phyloP scores from a whole-genome alignment of 2,113 vertebrate genomes.

The Anarrhichthys ocellatus region DNA sequence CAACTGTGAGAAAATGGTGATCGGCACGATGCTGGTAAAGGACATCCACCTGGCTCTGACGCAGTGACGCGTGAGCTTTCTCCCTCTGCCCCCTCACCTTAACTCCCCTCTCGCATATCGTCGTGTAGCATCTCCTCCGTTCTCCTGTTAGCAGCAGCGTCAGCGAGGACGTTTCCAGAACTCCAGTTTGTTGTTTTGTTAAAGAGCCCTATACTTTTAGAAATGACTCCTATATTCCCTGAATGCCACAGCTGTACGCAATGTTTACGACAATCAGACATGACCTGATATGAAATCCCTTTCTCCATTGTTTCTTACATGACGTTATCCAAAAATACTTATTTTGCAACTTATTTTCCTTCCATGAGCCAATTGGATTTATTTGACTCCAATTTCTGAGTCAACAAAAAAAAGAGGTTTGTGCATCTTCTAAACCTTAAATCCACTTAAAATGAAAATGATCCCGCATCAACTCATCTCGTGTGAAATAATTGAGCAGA shows the following conservation, averaged over 20 bases:
- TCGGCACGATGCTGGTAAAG: constrained; percentile 97
- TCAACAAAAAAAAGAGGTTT: neutral
- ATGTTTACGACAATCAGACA: constrained; percentile 61
- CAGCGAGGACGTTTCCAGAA: constrained; percentile 37
- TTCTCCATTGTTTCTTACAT: neutral
- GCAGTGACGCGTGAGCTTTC: constrained; percentile 80
- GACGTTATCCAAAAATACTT: neutral
- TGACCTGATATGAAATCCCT: neutral
- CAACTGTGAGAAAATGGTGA: constrained; percentile 99
- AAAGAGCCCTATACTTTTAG: constrained; percentile 24
- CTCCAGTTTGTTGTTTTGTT: constrained; percentile 28
- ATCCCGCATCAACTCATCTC: neutral
- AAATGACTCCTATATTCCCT: constrained; percentile 3
- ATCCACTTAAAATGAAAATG: neutral
- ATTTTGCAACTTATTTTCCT: neutral
- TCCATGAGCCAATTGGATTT: neutral
- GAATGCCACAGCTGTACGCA: constrained; percentile 21
- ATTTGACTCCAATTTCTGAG: neutral
- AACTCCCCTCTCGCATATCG: neutral
- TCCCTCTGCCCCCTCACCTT: neutral
- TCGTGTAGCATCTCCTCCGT: constrained; percentile 44
- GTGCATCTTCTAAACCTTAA: neutral
- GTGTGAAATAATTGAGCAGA: neutral
- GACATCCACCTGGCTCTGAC: constrained; percentile 91
- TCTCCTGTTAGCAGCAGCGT: constrained; percentile 19